A percentile compares a stretch with the other conserved stretches of the same genome.
phyloP scores from a whole-genome alignment of 2,797 vertebrate species.

The Galaxias olidus region DNA sequence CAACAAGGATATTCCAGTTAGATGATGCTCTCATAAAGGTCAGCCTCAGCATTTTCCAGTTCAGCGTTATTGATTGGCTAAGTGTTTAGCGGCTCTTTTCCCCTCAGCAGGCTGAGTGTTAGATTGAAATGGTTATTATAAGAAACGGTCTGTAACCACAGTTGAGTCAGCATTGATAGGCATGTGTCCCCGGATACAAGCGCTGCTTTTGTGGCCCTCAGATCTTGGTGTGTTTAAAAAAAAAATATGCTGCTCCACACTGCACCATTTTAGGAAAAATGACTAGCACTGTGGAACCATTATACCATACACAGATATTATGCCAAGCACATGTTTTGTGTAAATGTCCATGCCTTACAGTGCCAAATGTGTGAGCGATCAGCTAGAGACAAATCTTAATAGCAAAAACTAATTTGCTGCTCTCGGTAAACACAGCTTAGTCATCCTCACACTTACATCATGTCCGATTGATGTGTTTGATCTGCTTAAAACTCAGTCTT shows the following conservation, averaged over 20 bases:
- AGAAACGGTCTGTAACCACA: too few relatives aligned
- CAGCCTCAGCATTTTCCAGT: neutral
- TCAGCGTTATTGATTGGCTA: constrained; percentile 7
- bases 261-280: too few relatives aligned
- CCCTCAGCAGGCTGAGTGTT: neutral
- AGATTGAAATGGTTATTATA: neutral
- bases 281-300: neutral
- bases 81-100: constrained; percentile 13
- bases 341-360: neutral
- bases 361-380: constrained; percentile 15
- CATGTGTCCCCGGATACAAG: too few relatives aligned
- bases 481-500: constrained; percentile 5
- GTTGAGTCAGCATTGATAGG: too few relatives aligned
- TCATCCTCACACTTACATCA: neutral
- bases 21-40: neutral
- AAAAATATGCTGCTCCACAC: too few relatives aligned
- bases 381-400: constrained; percentile 7
- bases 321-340: constrained; percentile 30
- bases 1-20: neutral
- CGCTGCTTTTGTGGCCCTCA: neutral
- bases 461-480: constrained; percentile 5
- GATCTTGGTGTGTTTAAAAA: neutral
- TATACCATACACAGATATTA: neutral
- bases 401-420: neutral
- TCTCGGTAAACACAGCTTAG: neutral